Conservation (phyloP, 2,797 vertebrate genomes). For the Bucorvus abyssinicus region DNA sequence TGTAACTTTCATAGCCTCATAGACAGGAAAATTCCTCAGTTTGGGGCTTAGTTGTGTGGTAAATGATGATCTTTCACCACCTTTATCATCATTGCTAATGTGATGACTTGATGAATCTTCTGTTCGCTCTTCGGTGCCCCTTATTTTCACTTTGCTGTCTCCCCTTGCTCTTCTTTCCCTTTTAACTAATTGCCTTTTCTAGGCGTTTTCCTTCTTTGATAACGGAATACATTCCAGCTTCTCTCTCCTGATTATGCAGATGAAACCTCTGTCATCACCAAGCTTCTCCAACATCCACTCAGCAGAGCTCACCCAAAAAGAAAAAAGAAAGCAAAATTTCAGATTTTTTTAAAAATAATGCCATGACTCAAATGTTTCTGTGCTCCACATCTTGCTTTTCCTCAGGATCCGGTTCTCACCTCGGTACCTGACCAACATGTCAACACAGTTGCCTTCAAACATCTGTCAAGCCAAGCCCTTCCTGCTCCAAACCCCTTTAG, state of each 20-base stretch:
- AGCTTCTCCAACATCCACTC: neutral
- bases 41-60: neutral
- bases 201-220: neutral
- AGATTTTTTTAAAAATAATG: neutral
- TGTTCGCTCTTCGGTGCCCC: neutral
- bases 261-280: neutral
- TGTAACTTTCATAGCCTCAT: neutral
- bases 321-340: neutral
- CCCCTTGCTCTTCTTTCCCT: neutral
- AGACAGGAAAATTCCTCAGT: neutral
- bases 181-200: neutral
- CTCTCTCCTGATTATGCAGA: neutral
- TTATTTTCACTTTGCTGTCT: neutral
- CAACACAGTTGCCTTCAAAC: neutral
- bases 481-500: neutral
- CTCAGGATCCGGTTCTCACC: neutral
- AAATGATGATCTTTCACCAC: neutral
- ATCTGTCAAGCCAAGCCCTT: neutral
- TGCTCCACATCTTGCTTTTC: neutral
- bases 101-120: neutral
- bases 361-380: neutral
- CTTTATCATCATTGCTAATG: neutral
- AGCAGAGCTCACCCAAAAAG: neutral
- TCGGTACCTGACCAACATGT: neutral
- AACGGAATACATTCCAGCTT: fast-evolving